Base-by-base conservation (phyloP, 2,888 invertebrate species). In the Caenorhabditis sp. region DNA sequence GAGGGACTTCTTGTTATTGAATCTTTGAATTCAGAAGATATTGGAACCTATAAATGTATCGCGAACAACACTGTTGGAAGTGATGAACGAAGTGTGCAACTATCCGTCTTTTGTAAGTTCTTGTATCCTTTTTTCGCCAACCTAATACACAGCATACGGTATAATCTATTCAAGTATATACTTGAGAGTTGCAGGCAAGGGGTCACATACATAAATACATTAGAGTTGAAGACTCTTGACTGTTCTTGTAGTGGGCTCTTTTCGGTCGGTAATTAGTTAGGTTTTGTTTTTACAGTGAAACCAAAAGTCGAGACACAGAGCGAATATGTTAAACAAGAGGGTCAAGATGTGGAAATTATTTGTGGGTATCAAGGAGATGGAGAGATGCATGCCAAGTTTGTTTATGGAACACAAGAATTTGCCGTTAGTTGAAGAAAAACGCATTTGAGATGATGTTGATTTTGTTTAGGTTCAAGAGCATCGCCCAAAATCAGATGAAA, bases 1-100 rank as follows among this genome's bases (percentile, higher is more conserved):
- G 79, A 77, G 49, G 82, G 82, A 8, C 77, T 80, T 31, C 66
- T 82, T 17, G 73, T 79, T 14, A 77, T 82, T 60, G 77, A 82
- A 49, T 69, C 78, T 0, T 61, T 81, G 14, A 67, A 76, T 10
- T 66, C 66, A 23, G 77, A 77, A 49, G 79, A 83, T 59, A 76
- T 66, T 17, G 81, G 78, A 54, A 61, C 68, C 7, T 83, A 83
- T 71, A 76, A 75, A 54, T 83, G 83, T 54, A 57, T 76, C 25
- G 83, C 81, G 1, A 75, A 64, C 27, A 83, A 83, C 56, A 67
- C 66, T 8, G 70, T 82, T 38, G 83, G 82, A 61, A 53, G 52
- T 3, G 77, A 63, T 50, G 72, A 61, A 5, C 68, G 68, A 26
- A 63, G 31, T 4, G 69, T 75, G 8, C 60, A 69, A 8, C 64